A percentile compares a stretch with the other conserved stretches of the same genome.
These are phyloP conservation scores for Megatriorchis doriae DNA, from an alignment of 2,113 vertebrate genomes.

Conservation along the genomic window DNA sequence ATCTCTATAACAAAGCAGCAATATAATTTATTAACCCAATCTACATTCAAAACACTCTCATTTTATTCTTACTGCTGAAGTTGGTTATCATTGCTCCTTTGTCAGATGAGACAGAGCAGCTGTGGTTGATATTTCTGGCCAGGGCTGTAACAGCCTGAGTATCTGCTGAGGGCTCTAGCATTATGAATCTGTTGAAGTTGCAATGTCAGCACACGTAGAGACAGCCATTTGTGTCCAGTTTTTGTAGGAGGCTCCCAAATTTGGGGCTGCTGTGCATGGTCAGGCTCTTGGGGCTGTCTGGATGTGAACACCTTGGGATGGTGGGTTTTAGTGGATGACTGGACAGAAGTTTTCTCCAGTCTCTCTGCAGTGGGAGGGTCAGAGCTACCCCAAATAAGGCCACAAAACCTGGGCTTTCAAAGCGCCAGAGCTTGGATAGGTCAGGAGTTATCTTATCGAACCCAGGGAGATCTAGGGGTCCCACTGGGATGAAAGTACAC, in stretches of 20 bases:
- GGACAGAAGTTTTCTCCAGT: not conserved
- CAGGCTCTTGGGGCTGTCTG: not conserved
- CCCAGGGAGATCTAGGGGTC: not conserved
- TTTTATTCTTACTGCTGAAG: not conserved
- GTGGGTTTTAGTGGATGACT: not conserved
- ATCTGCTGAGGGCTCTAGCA: not conserved
- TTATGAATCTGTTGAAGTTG: not conserved
- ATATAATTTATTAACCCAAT: not conserved
- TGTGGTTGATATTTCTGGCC: not conserved
- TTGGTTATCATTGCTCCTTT: not conserved
- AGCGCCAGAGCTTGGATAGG: not conserved
- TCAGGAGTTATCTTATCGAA: not conserved
- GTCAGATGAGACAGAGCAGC: not conserved
- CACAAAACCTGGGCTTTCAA: not conserved
- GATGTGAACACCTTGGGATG: not conserved
- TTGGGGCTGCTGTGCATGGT: not conserved
- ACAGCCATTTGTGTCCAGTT: not conserved
- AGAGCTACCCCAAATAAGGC: not conserved
- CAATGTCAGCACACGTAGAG: not conserved
- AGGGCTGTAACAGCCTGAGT: not conserved
- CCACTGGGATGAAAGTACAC: not conserved
- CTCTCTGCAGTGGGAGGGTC: not conserved
- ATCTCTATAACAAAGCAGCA: not conserved
- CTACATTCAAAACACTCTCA: not conserved
- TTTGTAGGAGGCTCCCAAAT: not conserved